These are phyloP conservation scores for Dipodomys ordii DNA, from an alignment of 2,113 vertebrate genomes.

Conservation along the genomic window DNA sequence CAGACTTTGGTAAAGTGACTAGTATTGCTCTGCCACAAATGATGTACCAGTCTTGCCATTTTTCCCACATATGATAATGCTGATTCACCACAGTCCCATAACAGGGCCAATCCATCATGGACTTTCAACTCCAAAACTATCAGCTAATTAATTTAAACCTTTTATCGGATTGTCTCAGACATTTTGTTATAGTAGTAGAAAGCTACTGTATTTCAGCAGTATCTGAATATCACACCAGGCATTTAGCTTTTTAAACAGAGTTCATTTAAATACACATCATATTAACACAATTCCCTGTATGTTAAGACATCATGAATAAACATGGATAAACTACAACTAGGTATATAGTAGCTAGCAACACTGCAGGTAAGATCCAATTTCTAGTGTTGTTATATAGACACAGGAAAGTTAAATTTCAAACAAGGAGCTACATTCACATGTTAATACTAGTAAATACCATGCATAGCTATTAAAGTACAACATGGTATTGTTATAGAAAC, in stretches of 20 bases:
- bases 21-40: not conserved
- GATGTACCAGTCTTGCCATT: no score
- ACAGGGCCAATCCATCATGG: not conserved
- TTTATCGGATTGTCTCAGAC: not conserved
- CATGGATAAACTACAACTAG: slow-evolving; percentile 14
- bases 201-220: not conserved
- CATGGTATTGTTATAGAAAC: not conserved
- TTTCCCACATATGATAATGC: not conserved
- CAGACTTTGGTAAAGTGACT: not conserved
- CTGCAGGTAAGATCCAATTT: slow-evolving; percentile 7
- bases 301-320: slow-evolving; percentile 23
- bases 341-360: not conserved
- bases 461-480: slow-evolving; percentile 2
- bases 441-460: slow-evolving; percentile 32
- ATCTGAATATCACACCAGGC: slow-evolving; percentile 22
- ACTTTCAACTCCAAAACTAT: not conserved
- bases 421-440: not conserved
- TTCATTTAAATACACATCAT: slow-evolving; percentile 7
- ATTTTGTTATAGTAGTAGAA: not conserved
- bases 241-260: slow-evolving; percentile 5
- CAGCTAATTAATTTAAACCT: not conserved
- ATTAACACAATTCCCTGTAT: slow-evolving; percentile 27
- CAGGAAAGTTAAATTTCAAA: slow-evolving; percentile 56
- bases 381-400: slow-evolving; percentile 1
- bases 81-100: not conserved